A percentile compares a stretch with the other conserved stretches of the same genome.
phyloP scores from a whole-genome alignment of 2,888 invertebrate genomes.

The Tetragonula carbonaria region DNA sequence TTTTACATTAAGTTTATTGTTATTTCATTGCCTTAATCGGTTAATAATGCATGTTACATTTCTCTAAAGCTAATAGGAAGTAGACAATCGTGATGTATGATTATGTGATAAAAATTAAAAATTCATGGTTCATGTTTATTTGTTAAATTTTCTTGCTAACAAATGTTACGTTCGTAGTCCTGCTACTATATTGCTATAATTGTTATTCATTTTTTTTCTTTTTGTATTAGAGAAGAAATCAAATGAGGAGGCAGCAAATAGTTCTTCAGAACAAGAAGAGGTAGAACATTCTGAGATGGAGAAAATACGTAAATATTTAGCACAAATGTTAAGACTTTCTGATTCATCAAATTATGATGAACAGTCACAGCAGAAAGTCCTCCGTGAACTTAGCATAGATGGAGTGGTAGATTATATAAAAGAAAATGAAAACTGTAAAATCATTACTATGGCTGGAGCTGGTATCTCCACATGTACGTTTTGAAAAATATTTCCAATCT shows the following conservation, averaged over 20 bases:
- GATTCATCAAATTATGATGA: conserved; percentile 83
- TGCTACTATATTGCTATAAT: not conserved
- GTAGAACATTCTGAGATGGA: conserved; percentile 86
- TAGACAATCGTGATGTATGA: not conserved
- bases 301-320: conserved; percentile 87
- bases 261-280: conserved; percentile 64
- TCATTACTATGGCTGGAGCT: conserved; percentile 97
- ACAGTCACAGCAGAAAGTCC: conserved; percentile 83
- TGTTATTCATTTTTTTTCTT: not conserved
- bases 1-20: not conserved
- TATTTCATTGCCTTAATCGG: not conserved
- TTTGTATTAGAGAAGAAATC: conserved; percentile 44
- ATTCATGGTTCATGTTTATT: not conserved
- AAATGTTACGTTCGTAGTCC: not conserved
- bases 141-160: not conserved
- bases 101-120: not conserved
- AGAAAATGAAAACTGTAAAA: conserved; percentile 90
- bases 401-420: conserved; percentile 93
- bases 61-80: not conserved
- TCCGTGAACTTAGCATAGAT: conserved; percentile 90
- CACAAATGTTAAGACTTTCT: conserved; percentile 87
- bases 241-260: conserved; percentile 51
- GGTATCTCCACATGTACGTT: conserved; percentile 97
- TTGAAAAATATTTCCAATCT: conserved; percentile 8
- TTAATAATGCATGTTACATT: not conserved